Conservation (phyloP, 2,888 invertebrate genomes). For the Drosophila pegasa region DNA sequence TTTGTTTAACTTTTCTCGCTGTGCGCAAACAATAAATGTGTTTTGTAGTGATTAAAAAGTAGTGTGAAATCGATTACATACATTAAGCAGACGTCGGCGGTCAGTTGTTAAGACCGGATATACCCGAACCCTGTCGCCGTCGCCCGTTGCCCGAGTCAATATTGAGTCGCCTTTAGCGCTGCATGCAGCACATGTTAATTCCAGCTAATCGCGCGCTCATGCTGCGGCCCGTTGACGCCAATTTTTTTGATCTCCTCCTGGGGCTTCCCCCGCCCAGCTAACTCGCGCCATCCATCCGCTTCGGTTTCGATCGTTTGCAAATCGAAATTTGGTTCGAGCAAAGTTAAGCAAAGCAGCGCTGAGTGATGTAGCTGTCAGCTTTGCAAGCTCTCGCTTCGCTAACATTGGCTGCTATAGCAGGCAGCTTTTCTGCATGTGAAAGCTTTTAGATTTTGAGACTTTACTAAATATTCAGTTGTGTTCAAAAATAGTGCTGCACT, state of each 20-base stretch:
- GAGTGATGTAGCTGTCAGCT: slow-evolving; percentile 3
- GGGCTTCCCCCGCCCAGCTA: background rate
- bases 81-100: slow-evolving; percentile 58
- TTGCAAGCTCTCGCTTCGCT: background rate
- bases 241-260: slow-evolving; percentile 19
- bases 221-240: slow-evolving; percentile 10
- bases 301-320: slow-evolving; percentile 1
- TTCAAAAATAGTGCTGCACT: too few species aligned
- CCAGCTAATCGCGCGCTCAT: slow-evolving; percentile 61
- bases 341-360: slow-evolving; percentile 6
- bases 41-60: slow-evolving; percentile 78
- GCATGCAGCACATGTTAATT: slow-evolving; percentile 70
- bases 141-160: slow-evolving; percentile 49
- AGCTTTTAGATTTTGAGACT: background rate
- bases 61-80: slow-evolving; percentile 77
- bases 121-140: slow-evolving; percentile 19
- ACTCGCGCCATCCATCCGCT: background rate
- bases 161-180: slow-evolving; percentile 48
- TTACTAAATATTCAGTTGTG: background rate
- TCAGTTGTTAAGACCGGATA: slow-evolving; percentile 63
- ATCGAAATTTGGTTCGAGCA: background rate
- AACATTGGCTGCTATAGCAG: slow-evolving; percentile 12
- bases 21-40: slow-evolving; percentile 72
- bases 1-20: slow-evolving; percentile 76
- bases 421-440: background rate